Percentiles rank a stretch among this genome's conserved stretches.
phyloP scores from a whole-genome alignment of 2,888 invertebrate species.

The Mesochorus sp. region DNA sequence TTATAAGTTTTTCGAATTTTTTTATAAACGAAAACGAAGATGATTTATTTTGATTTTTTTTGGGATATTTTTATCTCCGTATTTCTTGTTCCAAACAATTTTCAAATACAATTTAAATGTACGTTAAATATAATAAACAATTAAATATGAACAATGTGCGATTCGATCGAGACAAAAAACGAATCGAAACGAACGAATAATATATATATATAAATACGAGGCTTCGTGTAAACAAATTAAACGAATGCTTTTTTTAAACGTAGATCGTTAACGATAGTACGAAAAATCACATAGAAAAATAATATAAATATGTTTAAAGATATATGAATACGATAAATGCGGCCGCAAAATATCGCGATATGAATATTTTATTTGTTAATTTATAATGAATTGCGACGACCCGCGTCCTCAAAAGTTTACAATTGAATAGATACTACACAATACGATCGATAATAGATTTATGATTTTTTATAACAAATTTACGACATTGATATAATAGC shows the following conservation, averaged over 20 bases:
- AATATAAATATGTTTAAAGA: slow-evolving; percentile 17
- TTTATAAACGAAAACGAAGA: slow-evolving; percentile 7
- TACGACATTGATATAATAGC: slow-evolving; percentile 1
- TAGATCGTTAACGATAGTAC: not conserved
- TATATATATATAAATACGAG: not conserved
- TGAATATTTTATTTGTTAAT: not conserved
- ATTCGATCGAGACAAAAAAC: slow-evolving; percentile 46
- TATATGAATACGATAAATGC: not conserved
- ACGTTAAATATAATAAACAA: slow-evolving; percentile 4
- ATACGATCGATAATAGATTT: slow-evolving; percentile 26
- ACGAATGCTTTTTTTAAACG: not conserved
- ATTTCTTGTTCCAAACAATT: not conserved
- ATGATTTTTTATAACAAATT: not conserved
- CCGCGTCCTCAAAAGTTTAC: slow-evolving; percentile 47
- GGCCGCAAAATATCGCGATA: too few species aligned
- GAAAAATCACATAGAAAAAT: slow-evolving; percentile 29
- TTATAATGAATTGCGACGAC: slow-evolving; percentile 5
- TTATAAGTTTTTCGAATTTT: slow-evolving; percentile 22
- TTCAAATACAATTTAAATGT: not conserved
- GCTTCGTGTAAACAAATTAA: not conserved
- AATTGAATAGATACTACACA: slow-evolving; percentile 19
- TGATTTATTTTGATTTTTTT: not conserved
- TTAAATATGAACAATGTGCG: slow-evolving; percentile 14
- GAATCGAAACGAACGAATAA: not conserved
- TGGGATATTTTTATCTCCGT: not conserved